Percentiles rank a stretch among this genome's conserved stretches.
Evolutionary conservation across 2,113 vertebrate genomes (phyloP).

Genomic region (Danio rerio): DNA sequence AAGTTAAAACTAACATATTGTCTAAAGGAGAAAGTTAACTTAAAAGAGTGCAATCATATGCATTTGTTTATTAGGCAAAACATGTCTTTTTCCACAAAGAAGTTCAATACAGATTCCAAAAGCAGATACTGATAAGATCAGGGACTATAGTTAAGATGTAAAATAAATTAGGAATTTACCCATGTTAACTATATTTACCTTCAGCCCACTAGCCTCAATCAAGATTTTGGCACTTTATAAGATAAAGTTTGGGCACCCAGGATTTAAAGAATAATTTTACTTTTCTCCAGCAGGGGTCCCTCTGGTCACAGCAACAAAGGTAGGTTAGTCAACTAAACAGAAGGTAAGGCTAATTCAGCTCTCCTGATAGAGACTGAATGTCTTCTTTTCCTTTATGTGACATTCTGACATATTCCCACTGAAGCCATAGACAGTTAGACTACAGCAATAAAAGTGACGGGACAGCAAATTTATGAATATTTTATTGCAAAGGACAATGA

Average conservation of each 20-base stretch:
- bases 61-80: too few relatives aligned
- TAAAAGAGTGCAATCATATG: too few relatives aligned
- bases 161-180: neutral
- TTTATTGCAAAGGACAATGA: slow-evolving; percentile 51
- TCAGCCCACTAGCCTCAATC: too few relatives aligned
- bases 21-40: too few relatives aligned
- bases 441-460: slow-evolving; percentile 37
- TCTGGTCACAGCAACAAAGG: slow-evolving; percentile 60
- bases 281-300: slow-evolving; percentile 70
- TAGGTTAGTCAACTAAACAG: neutral
- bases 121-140: too few relatives aligned
- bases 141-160: too few relatives aligned
- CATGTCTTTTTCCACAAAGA: too few relatives aligned
- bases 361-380: slow-evolving; percentile 19
- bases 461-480: slow-evolving; percentile 45
- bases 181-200: too few relatives aligned
- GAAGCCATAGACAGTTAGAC: slow-evolving; percentile 47
- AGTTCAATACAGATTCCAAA: too few relatives aligned
- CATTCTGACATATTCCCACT: slow-evolving; percentile 45
- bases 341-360: neutral
- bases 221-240: too few relatives aligned
- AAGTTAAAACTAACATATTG: too few relatives aligned
- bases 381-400: slow-evolving; percentile 37
- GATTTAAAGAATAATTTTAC: neutral
- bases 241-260: too few relatives aligned